phyloP scores from a whole-genome alignment of 1,140 invertebrate species.

The Drosophila busckii region DNA sequence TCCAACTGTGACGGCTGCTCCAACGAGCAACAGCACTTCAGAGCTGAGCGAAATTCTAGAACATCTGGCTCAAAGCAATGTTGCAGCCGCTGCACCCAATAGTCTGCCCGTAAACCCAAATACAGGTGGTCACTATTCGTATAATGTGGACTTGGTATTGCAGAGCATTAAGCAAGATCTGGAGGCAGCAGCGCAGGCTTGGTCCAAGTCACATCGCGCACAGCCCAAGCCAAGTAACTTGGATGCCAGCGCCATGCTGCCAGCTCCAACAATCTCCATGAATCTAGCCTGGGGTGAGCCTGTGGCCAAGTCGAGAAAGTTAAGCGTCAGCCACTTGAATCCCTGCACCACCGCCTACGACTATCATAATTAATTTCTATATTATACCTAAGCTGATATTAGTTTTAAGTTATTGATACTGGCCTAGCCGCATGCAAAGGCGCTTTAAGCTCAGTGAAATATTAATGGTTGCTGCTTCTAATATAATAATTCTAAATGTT shows the following conservation, averaged over 20 bases:
- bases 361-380: constrained; percentile 33
- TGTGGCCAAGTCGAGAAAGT: constrained; percentile 47
- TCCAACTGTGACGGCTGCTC: not conserved
- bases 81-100: constrained; percentile 17
- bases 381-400: not conserved
- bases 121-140: constrained; percentile 46
- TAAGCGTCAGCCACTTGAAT: constrained; percentile 50
- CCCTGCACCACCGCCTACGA: constrained; percentile 37
- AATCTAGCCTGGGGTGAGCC: constrained; percentile 68
- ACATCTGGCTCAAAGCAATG: constrained; percentile 58
- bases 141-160: constrained; percentile 60
- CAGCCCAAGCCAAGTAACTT: constrained; percentile 20
- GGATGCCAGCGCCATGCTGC: constrained; percentile 18
- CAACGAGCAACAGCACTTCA: constrained; percentile 4
- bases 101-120: not conserved
- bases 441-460: constrained; percentile 54
- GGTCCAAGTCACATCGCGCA: constrained; percentile 51
- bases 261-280: constrained; percentile 51
- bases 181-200: constrained; percentile 62
- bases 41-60: constrained; percentile 69
- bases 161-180: constrained; percentile 71
- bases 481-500: constrained; percentile 2
- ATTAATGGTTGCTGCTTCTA: constrained; percentile 7
- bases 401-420: constrained; percentile 37
- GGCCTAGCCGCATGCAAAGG: constrained; percentile 34